Conservation (phyloP, 2,888 invertebrate genomes). For the Caenorhabditis doughertyi region DNA sequence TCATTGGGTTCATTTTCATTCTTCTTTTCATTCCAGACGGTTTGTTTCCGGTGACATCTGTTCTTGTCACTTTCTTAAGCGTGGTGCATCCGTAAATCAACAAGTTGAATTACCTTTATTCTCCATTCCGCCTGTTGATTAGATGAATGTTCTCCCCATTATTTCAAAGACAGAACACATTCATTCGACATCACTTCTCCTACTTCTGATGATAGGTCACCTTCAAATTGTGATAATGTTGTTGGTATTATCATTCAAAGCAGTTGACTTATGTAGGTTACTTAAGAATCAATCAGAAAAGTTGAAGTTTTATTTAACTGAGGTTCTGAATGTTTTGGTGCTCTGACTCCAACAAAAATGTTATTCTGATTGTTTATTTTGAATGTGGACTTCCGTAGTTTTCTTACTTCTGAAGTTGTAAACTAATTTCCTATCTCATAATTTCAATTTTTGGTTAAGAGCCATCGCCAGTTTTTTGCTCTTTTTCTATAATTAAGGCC, state of each 20-base stretch:
- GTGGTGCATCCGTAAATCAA: slow-evolving; percentile 46
- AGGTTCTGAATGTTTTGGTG: background rate
- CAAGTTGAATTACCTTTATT: slow-evolving; percentile 60
- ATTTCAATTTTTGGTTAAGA: background rate
- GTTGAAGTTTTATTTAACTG: background rate
- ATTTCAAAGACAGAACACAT: slow-evolving; percentile 19
- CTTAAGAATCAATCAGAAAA: background rate
- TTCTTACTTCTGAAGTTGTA: background rate
- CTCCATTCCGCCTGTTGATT: slow-evolving; percentile 44
- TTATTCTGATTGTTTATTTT: background rate
- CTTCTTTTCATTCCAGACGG: slow-evolving; percentile 11
- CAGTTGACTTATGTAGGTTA: no score
- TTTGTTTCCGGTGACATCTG: slow-evolving; percentile 54
- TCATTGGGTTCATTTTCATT: slow-evolving; percentile 46
- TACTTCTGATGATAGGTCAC: background rate
- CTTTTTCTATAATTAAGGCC: no score
- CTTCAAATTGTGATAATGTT: background rate
- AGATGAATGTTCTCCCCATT: slow-evolving; percentile 50
- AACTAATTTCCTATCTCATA: no score
- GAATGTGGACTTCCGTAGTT: background rate
- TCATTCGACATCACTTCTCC: slow-evolving; percentile 4
- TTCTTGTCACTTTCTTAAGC: slow-evolving; percentile 24
- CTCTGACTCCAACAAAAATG: background rate
- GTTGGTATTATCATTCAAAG: slow-evolving; percentile 5
- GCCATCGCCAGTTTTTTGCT: no score